Percentiles rank a stretch among this genome's conserved stretches.
Evolutionary conservation across 1,140 invertebrate genomes (phyloP).

Genomic region (Riptortus pedestris): DNA sequence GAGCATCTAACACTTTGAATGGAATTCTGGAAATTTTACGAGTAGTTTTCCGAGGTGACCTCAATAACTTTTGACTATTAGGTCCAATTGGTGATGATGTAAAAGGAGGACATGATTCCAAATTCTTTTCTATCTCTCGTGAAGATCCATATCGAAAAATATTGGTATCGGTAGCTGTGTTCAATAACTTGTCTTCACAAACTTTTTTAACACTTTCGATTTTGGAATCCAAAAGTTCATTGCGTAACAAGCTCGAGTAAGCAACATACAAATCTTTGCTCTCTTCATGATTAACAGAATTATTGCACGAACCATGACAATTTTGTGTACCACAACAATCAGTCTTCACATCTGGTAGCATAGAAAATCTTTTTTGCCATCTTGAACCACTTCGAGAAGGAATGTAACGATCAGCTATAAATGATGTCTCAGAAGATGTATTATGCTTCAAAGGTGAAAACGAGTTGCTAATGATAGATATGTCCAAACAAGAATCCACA

Average conservation of each 20-base stretch:
- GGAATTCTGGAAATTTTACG: conserved; percentile 94
- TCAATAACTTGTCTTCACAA: conserved; percentile 60
- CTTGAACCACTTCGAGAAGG: conserved; percentile 80
- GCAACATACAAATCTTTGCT: conserved; percentile 68
- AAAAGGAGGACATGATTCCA: conserved; percentile 45
- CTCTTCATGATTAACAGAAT: conserved; percentile 42
- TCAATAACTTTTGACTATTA: conserved; percentile 40
- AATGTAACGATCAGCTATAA: conserved; percentile 68
- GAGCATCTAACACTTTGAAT: conserved; percentile 95
- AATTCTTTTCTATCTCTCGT: not conserved
- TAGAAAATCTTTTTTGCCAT: conserved; percentile 87
- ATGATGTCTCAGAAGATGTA: not conserved
- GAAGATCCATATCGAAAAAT: not conserved
- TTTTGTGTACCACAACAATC: conserved; percentile 45
- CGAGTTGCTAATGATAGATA: not conserved
- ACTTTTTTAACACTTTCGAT: conserved; percentile 79
- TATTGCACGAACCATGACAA: conserved; percentile 47
- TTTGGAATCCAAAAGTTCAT: conserved; percentile 80
- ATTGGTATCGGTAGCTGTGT: not conserved
- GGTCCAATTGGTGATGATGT: conserved; percentile 86
- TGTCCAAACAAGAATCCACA: too few relatives aligned
- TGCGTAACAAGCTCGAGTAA: conserved; percentile 83
- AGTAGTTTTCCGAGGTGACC: conserved; percentile 69
- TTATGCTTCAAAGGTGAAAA: not conserved
- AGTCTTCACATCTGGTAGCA: conserved; percentile 48